Evolutionary conservation across 2,797 vertebrate species (phyloP), one percentile per base, ranked within the genome.

Genomic region (Sebastes melanostomus): DNA sequence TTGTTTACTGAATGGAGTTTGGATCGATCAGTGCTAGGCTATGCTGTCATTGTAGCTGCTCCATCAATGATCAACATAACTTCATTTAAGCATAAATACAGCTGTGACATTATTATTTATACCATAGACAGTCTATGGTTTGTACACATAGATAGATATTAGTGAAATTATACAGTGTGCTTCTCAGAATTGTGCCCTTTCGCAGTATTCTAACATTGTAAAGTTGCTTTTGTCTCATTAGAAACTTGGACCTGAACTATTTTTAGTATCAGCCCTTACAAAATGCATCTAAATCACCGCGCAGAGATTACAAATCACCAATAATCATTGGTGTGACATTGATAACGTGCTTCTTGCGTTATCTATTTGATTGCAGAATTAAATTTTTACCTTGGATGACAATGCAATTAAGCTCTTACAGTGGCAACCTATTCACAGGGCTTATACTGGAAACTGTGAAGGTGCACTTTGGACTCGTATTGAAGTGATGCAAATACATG

Each of bases 361-460:
- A 80, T 86, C 78, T 75, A 8, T 88, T 79, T 89, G 72, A 86
- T 80, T 91, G 62, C 78, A 60, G 66, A 74, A 77, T 86, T 71
- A 61, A 52, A 79, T 73, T 80, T 56, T 74, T 76, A 80, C 78
- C 68, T 82, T n/a, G 38, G 14, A 66, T 86, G 71, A 78, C 75
- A 77, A 54, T 12, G 25, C 30, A 59, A 34, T 88, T 42, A 62
- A 56, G 73, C 72, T 63, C 29, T 72, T 6, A 34, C 50, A 69
- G 22, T 38, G 22, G 27, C 22, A 72, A 54, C 69, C 55, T 25
- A 54, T 46, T 20, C 20, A 20, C 42, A 11, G 20, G 60, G 54
- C 61, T 78, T 74, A 65, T 80, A 77, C 81, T 76, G 69, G 76
- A 86, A 66, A 72, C 70, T 0, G 27, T 70, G 63, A 83, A 54